Base-by-base conservation (phyloP, 2,113 vertebrate species). In the Lamprologus lemairii region DNA sequence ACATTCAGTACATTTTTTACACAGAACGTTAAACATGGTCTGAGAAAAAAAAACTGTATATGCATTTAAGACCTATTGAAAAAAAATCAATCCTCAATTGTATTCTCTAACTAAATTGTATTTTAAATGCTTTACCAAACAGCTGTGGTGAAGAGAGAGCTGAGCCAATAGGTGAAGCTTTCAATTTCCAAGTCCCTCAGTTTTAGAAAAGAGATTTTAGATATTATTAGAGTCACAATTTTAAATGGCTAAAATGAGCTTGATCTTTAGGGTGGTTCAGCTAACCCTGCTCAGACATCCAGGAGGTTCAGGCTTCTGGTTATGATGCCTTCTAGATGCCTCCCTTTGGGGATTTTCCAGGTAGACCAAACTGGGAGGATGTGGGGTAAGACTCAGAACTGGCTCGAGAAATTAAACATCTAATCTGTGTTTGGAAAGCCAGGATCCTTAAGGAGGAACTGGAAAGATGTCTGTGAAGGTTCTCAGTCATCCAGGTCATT, bases 381-480 rank as follows among this genome's bases (percentile, higher is more conserved):
- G 35, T 71, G n/a, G 4, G 5, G n/a, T 1, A 42, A 6, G 37
- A 2, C n/a, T 40, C 37, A 42, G 7, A 71, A 23, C 37, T 73
- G 12, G 13, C 65, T 45, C 3, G 0, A 26, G 37, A 14, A 9
- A 71, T 42, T 45, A 71, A 26, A 42, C 12, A 26, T 71, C n/a
- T 26, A 23, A 26, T 26, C 37, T 26, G 21, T 23, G 21, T 16
- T 71, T 1, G 37, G 65, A 71, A 42, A 45, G 13, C 63, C 2
- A 0, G 4, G 63, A 2, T 68, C 33, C 33, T 40, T 2, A 42
- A 26, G 13, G 21, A 71, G 8, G 7, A 71, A 71, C 13, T 26
- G 21, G 13, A 42, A 71, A 42, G 63, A 45, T 45, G 42, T 45
- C 42, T 45, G 42, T 45, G 13, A 45, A 45, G 42, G 13, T 45